Evolutionary conservation across 2,113 vertebrate species (phyloP).

Genomic region (human (Homo sapiens)): DNA sequence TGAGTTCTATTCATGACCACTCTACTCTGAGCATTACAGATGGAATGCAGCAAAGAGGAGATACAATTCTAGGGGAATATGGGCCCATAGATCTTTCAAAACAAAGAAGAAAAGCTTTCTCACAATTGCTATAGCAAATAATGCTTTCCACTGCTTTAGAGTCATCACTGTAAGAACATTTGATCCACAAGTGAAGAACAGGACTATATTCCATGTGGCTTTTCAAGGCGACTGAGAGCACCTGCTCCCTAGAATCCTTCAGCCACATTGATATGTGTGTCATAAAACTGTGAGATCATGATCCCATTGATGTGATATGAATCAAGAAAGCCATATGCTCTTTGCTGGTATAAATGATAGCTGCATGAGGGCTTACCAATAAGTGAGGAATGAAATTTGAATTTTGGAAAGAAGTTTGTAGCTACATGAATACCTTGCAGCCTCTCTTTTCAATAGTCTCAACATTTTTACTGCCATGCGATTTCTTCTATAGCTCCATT

Average conservation of each 20-base stretch:
- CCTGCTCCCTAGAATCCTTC: neutral
- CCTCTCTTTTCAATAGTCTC: neutral
- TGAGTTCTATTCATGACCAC: constrained; percentile 44
- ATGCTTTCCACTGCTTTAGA: neutral
- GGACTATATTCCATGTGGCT: neutral
- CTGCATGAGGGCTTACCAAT: neutral
- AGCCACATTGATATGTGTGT: neutral
- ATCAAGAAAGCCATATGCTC: neutral
- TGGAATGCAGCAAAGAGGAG: neutral
- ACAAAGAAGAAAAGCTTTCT: constrained; percentile 44
- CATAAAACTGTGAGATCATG: neutral
- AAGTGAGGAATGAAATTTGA: neutral
- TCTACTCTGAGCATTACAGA: neutral
- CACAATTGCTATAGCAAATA: neutral
- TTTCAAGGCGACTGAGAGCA: neutral
- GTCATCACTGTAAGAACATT: neutral
- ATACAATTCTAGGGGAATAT: constrained; percentile 35
- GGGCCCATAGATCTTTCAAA: constrained; percentile 45
- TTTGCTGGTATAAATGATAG: neutral
- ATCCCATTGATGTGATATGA: neutral
- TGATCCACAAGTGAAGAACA: neutral
- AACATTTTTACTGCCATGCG: neutral
- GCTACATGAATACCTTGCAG: neutral
- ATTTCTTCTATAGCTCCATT: neutral
- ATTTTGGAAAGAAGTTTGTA: neutral